Conservation (phyloP, 2,797 vertebrate species). For the Cossypha niveicapilla region DNA sequence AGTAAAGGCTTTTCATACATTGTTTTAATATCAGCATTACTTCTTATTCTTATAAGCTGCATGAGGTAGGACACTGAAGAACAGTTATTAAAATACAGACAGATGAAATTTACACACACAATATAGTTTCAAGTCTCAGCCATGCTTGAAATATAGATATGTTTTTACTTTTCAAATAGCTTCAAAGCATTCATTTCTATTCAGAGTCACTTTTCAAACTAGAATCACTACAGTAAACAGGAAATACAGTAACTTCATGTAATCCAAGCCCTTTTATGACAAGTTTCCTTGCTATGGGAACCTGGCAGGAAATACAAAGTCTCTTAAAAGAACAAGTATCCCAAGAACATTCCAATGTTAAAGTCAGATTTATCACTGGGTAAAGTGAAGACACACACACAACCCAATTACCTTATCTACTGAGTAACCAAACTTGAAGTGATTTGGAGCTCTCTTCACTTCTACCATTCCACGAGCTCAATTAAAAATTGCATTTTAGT, state of each 20-base stretch:
- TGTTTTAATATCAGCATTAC: not conserved
- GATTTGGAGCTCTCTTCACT: not conserved
- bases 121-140: not conserved
- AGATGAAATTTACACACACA: not conserved
- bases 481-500: not conserved
- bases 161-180: not conserved
- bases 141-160: not conserved
- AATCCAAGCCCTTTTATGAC: conserved; percentile 7
- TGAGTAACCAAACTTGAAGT: not conserved
- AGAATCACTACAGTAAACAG: conserved; percentile 14
- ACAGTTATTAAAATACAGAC: not conserved
- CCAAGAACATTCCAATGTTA: not conserved
- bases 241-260: conserved; percentile 28
- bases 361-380: not conserved
- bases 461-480: not conserved
- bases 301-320: not conserved
- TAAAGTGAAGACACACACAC: not conserved
- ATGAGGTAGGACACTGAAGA: not conserved
- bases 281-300: conserved; percentile 23
- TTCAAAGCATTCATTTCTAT: not conserved
- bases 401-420: not conserved
- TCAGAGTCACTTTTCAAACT: not conserved
- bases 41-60: not conserved
- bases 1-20: not conserved
- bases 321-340: not conserved